Evolutionary conservation across 2,797 vertebrate genomes (phyloP), one percentile per base, ranked within the genome.

Genomic region (Tapera naevia): DNA sequence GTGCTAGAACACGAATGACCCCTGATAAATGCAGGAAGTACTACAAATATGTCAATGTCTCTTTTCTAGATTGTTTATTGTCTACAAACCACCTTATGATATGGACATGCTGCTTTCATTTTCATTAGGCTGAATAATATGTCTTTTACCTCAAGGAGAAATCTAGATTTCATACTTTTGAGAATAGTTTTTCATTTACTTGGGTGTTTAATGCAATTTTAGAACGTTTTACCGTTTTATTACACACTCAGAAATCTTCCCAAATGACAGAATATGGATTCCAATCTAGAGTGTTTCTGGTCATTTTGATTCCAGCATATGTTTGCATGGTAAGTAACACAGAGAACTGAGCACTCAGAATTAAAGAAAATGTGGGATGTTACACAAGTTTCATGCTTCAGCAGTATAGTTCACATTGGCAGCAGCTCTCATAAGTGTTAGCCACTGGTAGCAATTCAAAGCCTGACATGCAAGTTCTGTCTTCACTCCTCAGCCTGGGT

Each of bases 51-150:
- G 17, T 79, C 76, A 84, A 17, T 46, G 30, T 21, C 16, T 74
- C 56, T 74, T 92, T 79, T 80, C 33, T 61, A 74, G 64, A 30
- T 39, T 79, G 23, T 54, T 79, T 91, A 71, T 76, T 83, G 56
- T 89, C 46, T 80, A 50, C 30, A 94, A 61, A 65, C 21, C 48
- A 46, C 41, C 28, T 81, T 80, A 57, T 84, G 73, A 81, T 56
- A 65, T 41, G 14, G 73, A 79, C 56, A 60, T 46, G 12, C 15
- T 73, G n/a, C 22, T 89, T 91, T 75, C 17, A 65, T 91, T 92
- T 95, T 88, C 62, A 70, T 83, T 89, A 72, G 70, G 15, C 19
- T 86, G 51, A 94, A 83, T 89, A 87, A 80, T 51, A n/a, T 72
- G 45, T 48, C 41, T 91, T 88, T 91, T 93, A 11, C 72, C 39